phyloP scores from a whole-genome alignment of 2,113 vertebrate species.

The Micronycteris hirsuta region DNA sequence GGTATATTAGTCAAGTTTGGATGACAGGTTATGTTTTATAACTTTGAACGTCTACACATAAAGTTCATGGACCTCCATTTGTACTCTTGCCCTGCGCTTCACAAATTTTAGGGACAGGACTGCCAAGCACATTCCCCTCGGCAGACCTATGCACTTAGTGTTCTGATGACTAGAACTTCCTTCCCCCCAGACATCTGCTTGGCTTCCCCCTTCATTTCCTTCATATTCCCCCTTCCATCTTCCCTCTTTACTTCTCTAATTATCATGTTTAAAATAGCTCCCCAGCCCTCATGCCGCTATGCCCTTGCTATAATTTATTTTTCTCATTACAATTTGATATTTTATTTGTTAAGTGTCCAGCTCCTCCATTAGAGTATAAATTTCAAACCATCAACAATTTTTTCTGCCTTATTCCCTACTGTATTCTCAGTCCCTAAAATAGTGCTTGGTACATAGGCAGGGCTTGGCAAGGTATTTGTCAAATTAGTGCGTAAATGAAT shows the following conservation, averaged over 20 bases:
- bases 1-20: not conserved
- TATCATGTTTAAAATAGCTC: not conserved
- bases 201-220: not conserved
- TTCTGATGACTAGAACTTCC: not conserved
- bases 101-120: not conserved
- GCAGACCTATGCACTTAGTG: not conserved
- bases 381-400: not conserved
- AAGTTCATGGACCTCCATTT: not conserved
- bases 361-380: slow-evolving; percentile 12
- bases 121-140: not conserved
- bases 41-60: not conserved
- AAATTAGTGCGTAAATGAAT: slow-evolving; percentile 28
- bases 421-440: not conserved
- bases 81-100: not conserved
- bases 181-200: not conserved
- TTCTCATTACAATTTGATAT: not conserved
- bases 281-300: not conserved
- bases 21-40: not conserved
- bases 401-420: not conserved
- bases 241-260: not conserved
- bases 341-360: not conserved
- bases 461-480: slow-evolving; percentile 2
- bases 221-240: not conserved
- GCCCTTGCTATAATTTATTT: not conserved
- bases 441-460: not conserved